Conservation (phyloP, 2,888 invertebrate species). For the Chrysolina haemoptera region DNA sequence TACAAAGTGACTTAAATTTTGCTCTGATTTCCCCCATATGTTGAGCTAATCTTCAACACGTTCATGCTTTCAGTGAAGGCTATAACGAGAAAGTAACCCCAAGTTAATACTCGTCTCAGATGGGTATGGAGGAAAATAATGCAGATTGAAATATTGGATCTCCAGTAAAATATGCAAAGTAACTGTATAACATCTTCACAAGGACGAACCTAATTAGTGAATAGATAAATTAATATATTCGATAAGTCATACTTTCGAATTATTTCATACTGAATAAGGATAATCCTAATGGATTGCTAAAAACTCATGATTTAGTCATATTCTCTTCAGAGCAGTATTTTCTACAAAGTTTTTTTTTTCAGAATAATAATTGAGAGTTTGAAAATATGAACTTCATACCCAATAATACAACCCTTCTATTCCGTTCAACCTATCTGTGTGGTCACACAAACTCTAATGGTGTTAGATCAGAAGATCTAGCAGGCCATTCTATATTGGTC, state of each 20-base stretch:
- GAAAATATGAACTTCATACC: too few species aligned
- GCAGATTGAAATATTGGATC: slow-evolving; percentile 7
- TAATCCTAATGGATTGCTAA: neutral
- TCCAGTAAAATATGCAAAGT: slow-evolving; percentile 12
- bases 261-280: neutral
- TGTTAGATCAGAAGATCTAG: too few species aligned
- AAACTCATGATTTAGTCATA: too few species aligned
- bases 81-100: neutral
- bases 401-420: too few species aligned
- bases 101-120: slow-evolving; percentile 4
- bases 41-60: neutral
- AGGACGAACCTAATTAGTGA: neutral
- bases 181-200: neutral
- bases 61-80: neutral
- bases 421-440: too few species aligned
- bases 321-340: too few species aligned
- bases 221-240: neutral
- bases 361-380: too few species aligned
- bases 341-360: too few species aligned
- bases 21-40: neutral
- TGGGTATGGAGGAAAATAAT: neutral
- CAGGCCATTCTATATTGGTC: too few species aligned
- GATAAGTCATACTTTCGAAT: neutral
- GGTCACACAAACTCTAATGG: too few species aligned
- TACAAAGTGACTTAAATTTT: neutral